Evolutionary conservation across 2,797 vertebrate genomes (phyloP).

Genomic region (Zenarchopterus dispar): DNA sequence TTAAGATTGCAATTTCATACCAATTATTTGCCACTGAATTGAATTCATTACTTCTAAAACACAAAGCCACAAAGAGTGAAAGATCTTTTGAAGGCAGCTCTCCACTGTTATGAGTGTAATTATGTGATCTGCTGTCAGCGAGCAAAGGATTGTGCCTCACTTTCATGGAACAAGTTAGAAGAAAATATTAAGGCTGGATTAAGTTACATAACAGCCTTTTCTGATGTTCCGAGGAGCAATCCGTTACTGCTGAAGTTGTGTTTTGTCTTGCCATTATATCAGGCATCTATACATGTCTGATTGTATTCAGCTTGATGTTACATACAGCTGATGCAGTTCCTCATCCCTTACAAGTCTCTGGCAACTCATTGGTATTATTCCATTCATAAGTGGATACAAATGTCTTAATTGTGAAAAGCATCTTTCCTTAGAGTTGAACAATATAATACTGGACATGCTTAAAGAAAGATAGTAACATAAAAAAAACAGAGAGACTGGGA

Average conservation of each 20-base stretch:
- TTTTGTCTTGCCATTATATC: conserved; percentile 54
- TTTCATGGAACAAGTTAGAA: conserved; percentile 28
- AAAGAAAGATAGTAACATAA: too few species aligned
- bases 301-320: conserved; percentile 58
- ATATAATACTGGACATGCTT: too few species aligned
- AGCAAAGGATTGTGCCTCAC: conserved; percentile 25
- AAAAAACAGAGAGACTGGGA: too few species aligned
- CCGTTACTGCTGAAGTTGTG: conserved; percentile 42
- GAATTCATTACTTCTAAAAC: conserved; percentile 31
- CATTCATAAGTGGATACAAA: conserved; percentile 10
- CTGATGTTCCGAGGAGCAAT: conserved; percentile 35
- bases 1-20: conserved; percentile 39
- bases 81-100: conserved; percentile 24
- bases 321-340: conserved; percentile 33
- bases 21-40: conserved; percentile 23
- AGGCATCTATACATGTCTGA: conserved; percentile 55
- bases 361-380: conserved; percentile 25
- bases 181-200: conserved; percentile 35
- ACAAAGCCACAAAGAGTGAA: conserved; percentile 4
- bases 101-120: conserved; percentile 20
- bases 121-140: conserved; percentile 29
- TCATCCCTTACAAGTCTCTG: conserved; percentile 30
- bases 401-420: too few species aligned
- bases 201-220: conserved; percentile 46
- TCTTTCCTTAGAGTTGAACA: too few species aligned